Base-by-base conservation (phyloP, 2,888 invertebrate species). In the Linyphia triangularis region DNA sequence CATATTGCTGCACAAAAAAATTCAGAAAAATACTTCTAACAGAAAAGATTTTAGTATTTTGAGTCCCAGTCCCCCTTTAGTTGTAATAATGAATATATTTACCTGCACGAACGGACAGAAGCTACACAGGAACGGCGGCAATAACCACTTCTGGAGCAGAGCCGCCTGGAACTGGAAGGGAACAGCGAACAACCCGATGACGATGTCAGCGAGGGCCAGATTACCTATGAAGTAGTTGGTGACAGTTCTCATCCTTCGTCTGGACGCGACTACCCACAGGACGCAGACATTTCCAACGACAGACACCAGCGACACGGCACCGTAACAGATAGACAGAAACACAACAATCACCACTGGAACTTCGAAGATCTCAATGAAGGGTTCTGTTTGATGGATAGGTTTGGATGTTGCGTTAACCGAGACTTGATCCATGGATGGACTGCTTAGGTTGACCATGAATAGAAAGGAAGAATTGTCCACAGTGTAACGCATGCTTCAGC, bases 111-210 rank as follows among this genome's bases (percentile, higher is more conserved):
- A 97, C 0, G 97, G 97, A 91, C 97, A 97, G 92, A 97, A 96
- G 0, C 96, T 95, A 92, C 97, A 97, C 95, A 97, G 96, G 92
- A 97, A 96, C 92, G 95, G 94, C 0, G 97, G 97, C 69, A 97
- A 94, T 91, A 96, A 95, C 97, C 97, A 97, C 90, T 96, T 94
- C 93, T 97, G 97, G 9, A 97, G 94, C 67, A 97, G 93, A 1
- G 97, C 97, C 2, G 97, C 97, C 94, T 97, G 97, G 92, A 97
- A 97, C 95, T 97, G 94, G 94, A 97, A 97, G 90, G 97, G 97
- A 92, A 97, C 96, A 90, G 96, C 95, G 92, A 97, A 96, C 91
- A 97, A 93, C 86, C 96, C 97, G 92, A 97, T 96, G 90, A 96
- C 95, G 91, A 97, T 96, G 92, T 97, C 97, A 26, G 97, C 96